These are phyloP conservation scores for Mus minutoides DNA, from an alignment of 2,797 vertebrate species.

Conservation along the genomic window DNA sequence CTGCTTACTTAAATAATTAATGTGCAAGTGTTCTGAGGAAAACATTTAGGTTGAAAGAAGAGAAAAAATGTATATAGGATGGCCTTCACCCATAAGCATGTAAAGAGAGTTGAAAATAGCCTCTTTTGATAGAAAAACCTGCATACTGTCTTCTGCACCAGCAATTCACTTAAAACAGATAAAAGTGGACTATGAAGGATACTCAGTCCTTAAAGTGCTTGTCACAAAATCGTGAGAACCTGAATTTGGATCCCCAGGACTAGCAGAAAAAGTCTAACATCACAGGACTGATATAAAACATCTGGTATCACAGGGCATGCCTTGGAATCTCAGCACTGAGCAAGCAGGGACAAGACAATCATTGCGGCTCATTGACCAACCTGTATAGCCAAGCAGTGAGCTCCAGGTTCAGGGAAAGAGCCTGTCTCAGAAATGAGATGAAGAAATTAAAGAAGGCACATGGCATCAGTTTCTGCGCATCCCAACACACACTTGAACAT, in stretches of 20 bases:
- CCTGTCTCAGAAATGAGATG: background rate
- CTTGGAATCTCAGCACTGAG: background rate
- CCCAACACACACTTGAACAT: background rate
- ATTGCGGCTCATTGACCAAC: background rate
- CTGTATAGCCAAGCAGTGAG: background rate
- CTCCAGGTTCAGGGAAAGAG: background rate
- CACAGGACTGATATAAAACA: background rate
- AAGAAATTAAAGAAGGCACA: background rate
- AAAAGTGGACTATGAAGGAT: background rate
- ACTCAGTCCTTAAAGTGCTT: background rate
- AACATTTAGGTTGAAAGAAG: conserved; percentile 58
- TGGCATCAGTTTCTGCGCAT: background rate
- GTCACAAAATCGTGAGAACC: background rate
- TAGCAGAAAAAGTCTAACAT: background rate
- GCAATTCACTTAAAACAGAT: conserved; percentile 29
- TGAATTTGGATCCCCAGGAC: background rate
- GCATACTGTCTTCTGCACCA: background rate
- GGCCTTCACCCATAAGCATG: background rate
- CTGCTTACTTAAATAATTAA: conserved; percentile 47
- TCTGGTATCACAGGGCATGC: background rate
- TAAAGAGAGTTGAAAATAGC: conserved; percentile 40
- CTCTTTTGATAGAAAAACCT: conserved; percentile 14
- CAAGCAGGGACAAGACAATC: background rate
- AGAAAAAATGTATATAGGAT: conserved; percentile 27
- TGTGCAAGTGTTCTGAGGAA: conserved; percentile 24